These are phyloP conservation scores for Melanocharis versteri DNA, from an alignment of 2,113 vertebrate species.

Conservation along the genomic window DNA sequence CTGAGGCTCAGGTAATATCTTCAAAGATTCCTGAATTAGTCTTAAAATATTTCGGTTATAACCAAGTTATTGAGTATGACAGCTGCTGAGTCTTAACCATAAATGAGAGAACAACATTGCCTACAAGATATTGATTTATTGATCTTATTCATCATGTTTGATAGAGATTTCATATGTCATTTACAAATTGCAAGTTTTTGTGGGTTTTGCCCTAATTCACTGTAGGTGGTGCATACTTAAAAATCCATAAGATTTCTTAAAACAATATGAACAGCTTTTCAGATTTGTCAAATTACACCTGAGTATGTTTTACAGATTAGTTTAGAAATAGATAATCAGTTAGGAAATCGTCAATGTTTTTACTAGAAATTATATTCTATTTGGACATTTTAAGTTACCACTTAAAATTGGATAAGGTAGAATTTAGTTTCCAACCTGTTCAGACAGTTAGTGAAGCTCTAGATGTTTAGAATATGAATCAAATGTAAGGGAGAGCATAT, in stretches of 20 bases:
- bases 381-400: background rate
- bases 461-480: background rate
- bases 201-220: background rate
- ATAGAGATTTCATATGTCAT: background rate
- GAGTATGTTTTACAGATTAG: background rate
- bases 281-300: background rate
- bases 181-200: background rate
- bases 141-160: background rate
- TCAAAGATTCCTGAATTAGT: background rate
- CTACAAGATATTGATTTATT: background rate
- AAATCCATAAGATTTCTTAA: background rate
- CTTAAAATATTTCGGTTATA: background rate
- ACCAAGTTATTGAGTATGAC: background rate
- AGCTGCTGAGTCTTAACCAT: background rate
- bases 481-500: background rate
- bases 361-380: background rate
- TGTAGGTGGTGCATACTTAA: background rate
- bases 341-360: background rate
- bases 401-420: background rate
- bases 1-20: background rate
- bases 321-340: background rate
- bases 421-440: background rate
- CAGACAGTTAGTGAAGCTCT: background rate
- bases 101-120: background rate
- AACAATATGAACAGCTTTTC: background rate